Conservation (phyloP, 2,888 invertebrate genomes). For the Luffia ferchaultella region DNA sequence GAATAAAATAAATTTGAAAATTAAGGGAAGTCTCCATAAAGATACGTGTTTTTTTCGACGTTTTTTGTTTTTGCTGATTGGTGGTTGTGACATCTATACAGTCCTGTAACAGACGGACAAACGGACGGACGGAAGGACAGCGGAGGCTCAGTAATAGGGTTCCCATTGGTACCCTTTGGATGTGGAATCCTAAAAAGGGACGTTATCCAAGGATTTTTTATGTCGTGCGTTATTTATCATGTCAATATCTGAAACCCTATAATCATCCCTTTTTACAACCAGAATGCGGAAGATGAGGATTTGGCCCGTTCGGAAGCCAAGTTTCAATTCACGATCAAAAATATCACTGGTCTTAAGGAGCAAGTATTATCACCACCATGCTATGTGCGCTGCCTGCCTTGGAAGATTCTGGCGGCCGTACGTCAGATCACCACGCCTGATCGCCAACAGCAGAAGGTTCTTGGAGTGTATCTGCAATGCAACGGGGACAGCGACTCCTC, state of each 20-base stretch:
- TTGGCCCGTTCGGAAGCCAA: constrained; percentile 93
- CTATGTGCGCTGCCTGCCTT: constrained; percentile 94
- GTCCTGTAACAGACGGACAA: neutral
- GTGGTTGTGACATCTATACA: neutral
- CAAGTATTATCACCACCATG: constrained; percentile 87
- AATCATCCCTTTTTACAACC: neutral
- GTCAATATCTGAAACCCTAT: too few relatives aligned
- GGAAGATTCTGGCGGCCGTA: constrained; percentile 97
- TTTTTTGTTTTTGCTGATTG: too few relatives aligned
- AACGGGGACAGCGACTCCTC: constrained; percentile 96
- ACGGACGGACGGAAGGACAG: too few relatives aligned
- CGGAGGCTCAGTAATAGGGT: too few relatives aligned
- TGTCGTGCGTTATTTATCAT: neutral
- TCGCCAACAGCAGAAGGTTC: constrained; percentile 72
- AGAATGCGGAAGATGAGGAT: constrained; percentile 66
- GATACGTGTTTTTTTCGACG: too few relatives aligned
- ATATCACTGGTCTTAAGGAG: constrained; percentile 87
- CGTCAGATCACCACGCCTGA: constrained; percentile 78
- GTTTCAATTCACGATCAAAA: constrained; percentile 85
- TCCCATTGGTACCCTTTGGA: too few relatives aligned
- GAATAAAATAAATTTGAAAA: too few relatives aligned
- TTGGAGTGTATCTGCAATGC: constrained; percentile 91
- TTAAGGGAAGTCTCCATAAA: too few relatives aligned
- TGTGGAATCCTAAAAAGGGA: neutral
- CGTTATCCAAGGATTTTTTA: neutral